Evolutionary conservation across 2,888 invertebrate species (phyloP), one percentile per base, ranked within the genome.

Genomic region (Eulithis prunata): DNA sequence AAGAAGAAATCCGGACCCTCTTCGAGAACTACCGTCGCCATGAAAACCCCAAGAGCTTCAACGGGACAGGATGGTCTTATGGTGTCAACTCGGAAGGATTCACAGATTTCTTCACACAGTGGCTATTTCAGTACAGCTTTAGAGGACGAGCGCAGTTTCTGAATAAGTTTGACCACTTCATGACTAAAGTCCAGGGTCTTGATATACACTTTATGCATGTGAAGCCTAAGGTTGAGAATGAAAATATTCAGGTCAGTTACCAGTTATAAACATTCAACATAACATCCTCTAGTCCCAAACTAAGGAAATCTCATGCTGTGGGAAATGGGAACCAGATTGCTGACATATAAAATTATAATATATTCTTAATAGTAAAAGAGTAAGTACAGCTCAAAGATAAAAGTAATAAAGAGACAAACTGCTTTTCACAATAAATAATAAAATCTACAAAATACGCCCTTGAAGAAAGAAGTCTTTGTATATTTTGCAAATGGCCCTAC

Each of bases 121-220:
- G 98, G 98, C 94, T 94, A 32, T 95, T 95, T 43, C 93, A 95
- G 49, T 98, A 97, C 81, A 94, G 96, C 67, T 83, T 89, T 47
- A 82, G 81, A 46, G 89, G 95, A 57, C 94, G 96, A 10, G 95
- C 96, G 75, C 85, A 87, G 12, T 93, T 93, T 53, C 86, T 98
- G 21, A 98, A 98, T 78, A 88, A 94, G 66, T 96, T 95, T 73
- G 94, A 95, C 0, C 97, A 98, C 65, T 98, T 94, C 81, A 95
- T 93, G 69, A 97, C 97, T 0, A 94, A 95, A 68, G 95, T 98
- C 70, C 96, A 96, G 82, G 94, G 94, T 0, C 78, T 96, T 71
- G 94, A 95, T 74, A 94, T 98, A 51, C 97, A 98, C 81, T 98
- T 95, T 80, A 88, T 97, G 47, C 96, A 95, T 61, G 94, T 94